These are phyloP conservation scores for Tetanocera ferruginea DNA, from an alignment of 2,888 invertebrate genomes.

Conservation along the genomic window DNA sequence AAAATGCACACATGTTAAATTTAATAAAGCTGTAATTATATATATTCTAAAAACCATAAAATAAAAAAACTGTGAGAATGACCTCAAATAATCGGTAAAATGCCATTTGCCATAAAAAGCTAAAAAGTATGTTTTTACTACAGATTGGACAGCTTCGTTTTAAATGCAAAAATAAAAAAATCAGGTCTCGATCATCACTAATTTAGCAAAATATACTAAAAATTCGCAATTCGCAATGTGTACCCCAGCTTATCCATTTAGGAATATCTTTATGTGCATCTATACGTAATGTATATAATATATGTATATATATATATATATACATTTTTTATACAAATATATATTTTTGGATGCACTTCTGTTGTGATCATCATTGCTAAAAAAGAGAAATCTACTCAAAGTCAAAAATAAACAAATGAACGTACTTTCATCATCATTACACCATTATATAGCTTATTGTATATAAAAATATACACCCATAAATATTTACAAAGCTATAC, in stretches of 20 bases:
- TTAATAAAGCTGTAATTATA: too few relatives aligned
- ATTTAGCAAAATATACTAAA: too few relatives aligned
- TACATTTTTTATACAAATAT: conserved; percentile 4
- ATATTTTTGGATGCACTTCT: conserved; percentile 26
- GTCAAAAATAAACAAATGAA: conserved; percentile 48
- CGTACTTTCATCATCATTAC: conserved; percentile 38
- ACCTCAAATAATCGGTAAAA: too few relatives aligned
- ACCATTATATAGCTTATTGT: neutral
- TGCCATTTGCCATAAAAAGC: too few relatives aligned
- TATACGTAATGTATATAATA: neutral
- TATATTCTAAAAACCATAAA: too few relatives aligned
- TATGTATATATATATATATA: conserved; percentile 20
- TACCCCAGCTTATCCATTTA: conserved; percentile 8
- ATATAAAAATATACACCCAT: neutral
- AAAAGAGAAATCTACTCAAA: conserved; percentile 54
- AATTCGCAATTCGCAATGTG: too few relatives aligned
- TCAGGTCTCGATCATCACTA: too few relatives aligned
- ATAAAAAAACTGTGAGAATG: too few relatives aligned
- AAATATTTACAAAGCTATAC: neutral
- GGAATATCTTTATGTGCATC: neutral
- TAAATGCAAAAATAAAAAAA: too few relatives aligned
- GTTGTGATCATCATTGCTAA: conserved; percentile 7
- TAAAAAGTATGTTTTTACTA: too few relatives aligned
- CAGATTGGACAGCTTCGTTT: too few relatives aligned
- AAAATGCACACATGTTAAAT: too few relatives aligned